Evolutionary conservation across 2,888 invertebrate genomes (phyloP).

Genomic region (Conomelus anceps): DNA sequence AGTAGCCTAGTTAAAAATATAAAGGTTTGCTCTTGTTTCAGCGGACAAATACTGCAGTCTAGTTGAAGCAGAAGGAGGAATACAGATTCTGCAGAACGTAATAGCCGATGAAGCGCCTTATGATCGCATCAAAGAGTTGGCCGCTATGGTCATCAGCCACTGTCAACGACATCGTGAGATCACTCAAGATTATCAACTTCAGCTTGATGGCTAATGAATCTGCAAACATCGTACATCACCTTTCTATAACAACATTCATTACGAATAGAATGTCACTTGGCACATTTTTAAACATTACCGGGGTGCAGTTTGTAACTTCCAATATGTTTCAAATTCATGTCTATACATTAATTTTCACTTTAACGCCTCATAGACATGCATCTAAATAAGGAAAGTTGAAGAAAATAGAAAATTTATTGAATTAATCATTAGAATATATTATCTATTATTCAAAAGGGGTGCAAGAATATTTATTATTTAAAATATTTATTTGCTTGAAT

Average conservation of each 20-base stretch:
- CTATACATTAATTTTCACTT: not conserved
- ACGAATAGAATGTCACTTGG: not conserved
- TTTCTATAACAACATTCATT: not conserved
- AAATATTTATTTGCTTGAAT: no score
- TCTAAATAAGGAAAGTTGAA: no score
- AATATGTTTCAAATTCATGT: not conserved
- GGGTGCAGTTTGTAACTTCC: not conserved
- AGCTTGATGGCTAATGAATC: slow-evolving; percentile 23
- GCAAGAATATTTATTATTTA: no score
- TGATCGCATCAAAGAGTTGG: slow-evolving; percentile 59
- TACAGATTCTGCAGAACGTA: slow-evolving; percentile 61
- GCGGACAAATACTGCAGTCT: slow-evolving; percentile 88
- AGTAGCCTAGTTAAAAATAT: no score
- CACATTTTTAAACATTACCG: not conserved
- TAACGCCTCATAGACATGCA: not conserved
- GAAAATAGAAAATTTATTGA: not conserved
- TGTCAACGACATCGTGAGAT: slow-evolving; percentile 42
- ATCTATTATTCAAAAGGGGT: no score
- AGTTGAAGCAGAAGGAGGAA: slow-evolving; percentile 79
- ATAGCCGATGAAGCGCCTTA: slow-evolving; percentile 57
- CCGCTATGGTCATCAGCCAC: slow-evolving; percentile 59
- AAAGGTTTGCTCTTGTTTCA: slow-evolving; percentile 43
- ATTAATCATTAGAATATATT: no score
- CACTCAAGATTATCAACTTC: not conserved
- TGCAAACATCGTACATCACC: not conserved